A percentile compares a stretch with the other conserved stretches of the same genome.
Conservation (phyloP, 1,140 invertebrate genomes). For the Drosophila busckii region DNA sequence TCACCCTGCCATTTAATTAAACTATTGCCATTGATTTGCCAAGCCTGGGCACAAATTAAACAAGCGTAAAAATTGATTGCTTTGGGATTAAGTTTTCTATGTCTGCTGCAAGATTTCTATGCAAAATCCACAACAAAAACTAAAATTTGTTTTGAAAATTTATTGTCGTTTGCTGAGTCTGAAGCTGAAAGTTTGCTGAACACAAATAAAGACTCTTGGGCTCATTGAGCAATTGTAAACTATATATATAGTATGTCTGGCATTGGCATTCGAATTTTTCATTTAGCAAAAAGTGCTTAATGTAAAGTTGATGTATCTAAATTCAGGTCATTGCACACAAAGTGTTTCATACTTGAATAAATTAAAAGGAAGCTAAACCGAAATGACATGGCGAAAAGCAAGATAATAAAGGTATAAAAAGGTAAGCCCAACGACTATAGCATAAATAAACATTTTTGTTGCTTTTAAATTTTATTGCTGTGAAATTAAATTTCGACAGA, state of each 20-base stretch:
- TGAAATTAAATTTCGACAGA: no score
- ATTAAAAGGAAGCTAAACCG: no score
- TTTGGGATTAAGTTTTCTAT: constrained; percentile 23
- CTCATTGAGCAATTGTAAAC: constrained; percentile 30
- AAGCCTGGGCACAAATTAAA: constrained; percentile 40
- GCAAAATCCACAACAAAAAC: constrained; percentile 9
- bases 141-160: constrained; percentile 39
- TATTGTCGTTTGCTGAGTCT: constrained; percentile 26
- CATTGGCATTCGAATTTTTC: no score
- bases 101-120: constrained; percentile 23
- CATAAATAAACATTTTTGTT: not conserved
- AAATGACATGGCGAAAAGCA: no score
- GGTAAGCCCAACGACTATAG: not conserved
- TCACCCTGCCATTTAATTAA: constrained; percentile 33
- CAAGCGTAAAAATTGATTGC: constrained; percentile 51
- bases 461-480: no score
- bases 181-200: constrained; percentile 31
- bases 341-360: constrained; percentile 32
- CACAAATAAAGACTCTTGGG: constrained; percentile 30
- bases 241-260: no score
- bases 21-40: constrained; percentile 51
- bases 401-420: not conserved
- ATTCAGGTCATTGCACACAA: constrained; percentile 37
- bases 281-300: no score
- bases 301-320: constrained; percentile 9